Evolutionary conservation across 1,140 invertebrate species (phyloP), one percentile per base, ranked within the genome.

Genomic region (Apis laboriosa): DNA sequence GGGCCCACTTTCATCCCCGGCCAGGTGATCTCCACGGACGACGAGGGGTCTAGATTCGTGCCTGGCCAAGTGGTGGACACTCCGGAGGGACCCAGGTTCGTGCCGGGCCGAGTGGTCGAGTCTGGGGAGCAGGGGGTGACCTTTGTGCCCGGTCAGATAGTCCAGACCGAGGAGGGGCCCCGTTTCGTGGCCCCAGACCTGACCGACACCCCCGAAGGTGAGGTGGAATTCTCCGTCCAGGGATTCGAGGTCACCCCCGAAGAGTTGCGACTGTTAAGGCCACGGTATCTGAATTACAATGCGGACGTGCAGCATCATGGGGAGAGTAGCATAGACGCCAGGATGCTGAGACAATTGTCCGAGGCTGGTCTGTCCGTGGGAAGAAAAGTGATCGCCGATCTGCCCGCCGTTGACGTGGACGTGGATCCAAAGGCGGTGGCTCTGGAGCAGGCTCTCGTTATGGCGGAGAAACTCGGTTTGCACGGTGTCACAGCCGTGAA

Each of bases 41-140:
- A 96, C 87, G 96, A 96, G 92, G 96, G 96, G 8, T 96, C 96
- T 0, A 92, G 95, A 82, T 97, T 97, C 91, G 96, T 97, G 5
- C 96, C 96, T 12, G 96, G 96, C 9, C 96, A 97, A 94, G 96
- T 97, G 2, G 96, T 97, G 4, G 96, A 97, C 87, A 97, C 96
- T 0, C 94, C 95, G 61, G 95, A 96, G 88, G 96, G 96, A 1
- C 96, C 96, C 12, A 94, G 96, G 87, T 97, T 97, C 92, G 96
- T 97, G 28, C 96, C 96, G n/a, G 96, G 96, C 61, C 92, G 96
- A 90, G 95, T 97, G 8, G 95, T 96, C 21, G 96, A 96, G 92
- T 95, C 95, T 11, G 95, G 95, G 58, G 95, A 96, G 74, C 85
- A 95, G 28, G 95, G 96, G 9, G 95, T 97, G 0, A 96, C 95